A percentile compares a stretch with the other conserved stretches of the same genome.
phyloP scores from a whole-genome alignment of 1,140 invertebrate genomes.

The Cydia strobilella region DNA sequence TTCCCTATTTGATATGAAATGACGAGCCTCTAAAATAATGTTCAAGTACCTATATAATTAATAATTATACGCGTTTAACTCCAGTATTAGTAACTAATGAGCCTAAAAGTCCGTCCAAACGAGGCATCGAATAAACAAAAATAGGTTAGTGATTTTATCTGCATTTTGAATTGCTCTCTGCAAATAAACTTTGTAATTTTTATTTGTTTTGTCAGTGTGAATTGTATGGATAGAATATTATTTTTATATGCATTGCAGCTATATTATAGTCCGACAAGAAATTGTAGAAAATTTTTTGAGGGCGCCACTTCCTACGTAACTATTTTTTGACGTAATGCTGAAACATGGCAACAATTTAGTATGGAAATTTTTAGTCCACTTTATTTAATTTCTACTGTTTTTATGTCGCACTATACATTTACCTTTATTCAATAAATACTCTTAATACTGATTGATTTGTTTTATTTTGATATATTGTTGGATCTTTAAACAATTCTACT shows the following conservation, averaged over 20 bases:
- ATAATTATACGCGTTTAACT: background rate
- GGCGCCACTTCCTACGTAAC: too few species aligned
- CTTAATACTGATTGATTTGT: constrained; percentile 1
- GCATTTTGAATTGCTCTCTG: constrained; percentile 43
- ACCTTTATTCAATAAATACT: constrained; percentile 34
- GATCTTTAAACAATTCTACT: constrained; percentile 29
- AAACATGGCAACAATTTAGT: too few species aligned
- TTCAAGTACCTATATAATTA: too few species aligned
- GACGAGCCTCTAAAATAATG: background rate
- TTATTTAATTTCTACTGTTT: too few species aligned
- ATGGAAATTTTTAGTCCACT: too few species aligned
- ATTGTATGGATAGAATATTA: background rate
- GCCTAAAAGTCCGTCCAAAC: constrained; percentile 47
- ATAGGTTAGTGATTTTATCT: constrained; percentile 38
- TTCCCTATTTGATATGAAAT: background rate
- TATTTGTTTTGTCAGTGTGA: background rate
- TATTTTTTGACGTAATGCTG: too few species aligned
- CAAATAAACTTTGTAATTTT: constrained; percentile 34
- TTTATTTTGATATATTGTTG: too few species aligned
- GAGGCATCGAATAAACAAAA: background rate
- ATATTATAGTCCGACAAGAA: too few species aligned
- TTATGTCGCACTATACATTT: too few species aligned
- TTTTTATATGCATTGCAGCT: constrained; percentile 27
- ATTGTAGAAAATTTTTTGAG: too few species aligned
- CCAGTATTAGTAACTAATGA: constrained; percentile 19